phyloP scores from a whole-genome alignment of 2,113 vertebrate genomes.

The Siphamia tubifer region DNA sequence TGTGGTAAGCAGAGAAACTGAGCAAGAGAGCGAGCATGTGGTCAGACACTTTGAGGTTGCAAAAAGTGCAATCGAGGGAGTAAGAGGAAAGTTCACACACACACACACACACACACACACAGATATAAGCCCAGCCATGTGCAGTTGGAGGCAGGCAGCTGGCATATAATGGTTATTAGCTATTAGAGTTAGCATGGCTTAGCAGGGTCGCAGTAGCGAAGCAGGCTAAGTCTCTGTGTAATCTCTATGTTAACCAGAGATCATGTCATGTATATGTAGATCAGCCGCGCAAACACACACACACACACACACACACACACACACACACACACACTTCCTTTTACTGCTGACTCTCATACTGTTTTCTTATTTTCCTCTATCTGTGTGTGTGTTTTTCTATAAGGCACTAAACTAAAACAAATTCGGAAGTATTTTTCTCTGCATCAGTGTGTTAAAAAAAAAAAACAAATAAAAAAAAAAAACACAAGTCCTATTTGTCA shows the following conservation, averaged over 20 bases:
- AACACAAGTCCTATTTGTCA: constrained; percentile 21
- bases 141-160: constrained; percentile 25
- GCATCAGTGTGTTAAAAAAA: background rate
- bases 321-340: background rate
- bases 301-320: background rate
- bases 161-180: constrained; percentile 40
- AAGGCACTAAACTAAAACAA: background rate
- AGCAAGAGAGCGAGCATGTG: background rate
- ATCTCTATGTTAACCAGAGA: constrained; percentile 64
- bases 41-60: constrained; percentile 1
- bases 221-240: constrained; percentile 54
- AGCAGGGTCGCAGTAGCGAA: constrained; percentile 40
- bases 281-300: background rate
- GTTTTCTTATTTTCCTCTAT: background rate
- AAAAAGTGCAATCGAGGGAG: constrained; percentile 16
- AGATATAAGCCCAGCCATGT: constrained; percentile 2
- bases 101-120: too few relatives aligned
- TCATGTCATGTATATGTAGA: constrained; percentile 53
- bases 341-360: background rate
- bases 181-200: constrained; percentile 57
- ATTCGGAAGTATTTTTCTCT: background rate
- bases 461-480: background rate
- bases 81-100: constrained; percentile 5
- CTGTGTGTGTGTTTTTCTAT: background rate
- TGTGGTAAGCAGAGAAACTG: background rate